Conservation (phyloP, 2,797 vertebrate species). For the Columba guinea region DNA sequence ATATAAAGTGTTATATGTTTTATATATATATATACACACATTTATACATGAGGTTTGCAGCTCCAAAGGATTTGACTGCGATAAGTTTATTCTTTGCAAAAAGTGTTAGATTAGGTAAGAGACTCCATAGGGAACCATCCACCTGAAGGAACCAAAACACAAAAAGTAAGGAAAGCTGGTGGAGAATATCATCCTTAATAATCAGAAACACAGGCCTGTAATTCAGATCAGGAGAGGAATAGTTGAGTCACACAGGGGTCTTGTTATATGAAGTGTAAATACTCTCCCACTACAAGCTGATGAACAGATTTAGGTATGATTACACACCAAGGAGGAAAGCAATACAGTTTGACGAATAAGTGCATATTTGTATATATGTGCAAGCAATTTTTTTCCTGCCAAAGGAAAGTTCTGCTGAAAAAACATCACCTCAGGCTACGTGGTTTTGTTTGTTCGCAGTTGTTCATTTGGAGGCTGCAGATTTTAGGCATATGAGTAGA, state of each 20-base stretch:
- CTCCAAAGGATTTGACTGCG: neutral
- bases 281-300: neutral
- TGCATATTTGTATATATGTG: accelerated
- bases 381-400: neutral
- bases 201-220: neutral
- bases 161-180: neutral
- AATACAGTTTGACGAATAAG: neutral
- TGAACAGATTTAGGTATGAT: neutral
- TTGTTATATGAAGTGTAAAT: neutral
- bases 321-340: neutral
- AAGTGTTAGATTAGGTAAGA: neutral
- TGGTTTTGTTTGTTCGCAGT: neutral
- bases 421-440: neutral
- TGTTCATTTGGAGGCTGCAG: neutral
- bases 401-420: neutral
- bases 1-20: neutral
- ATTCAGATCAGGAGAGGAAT: neutral
- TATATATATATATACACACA: no score
- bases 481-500: neutral
- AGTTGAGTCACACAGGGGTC: accelerated
- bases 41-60: neutral
- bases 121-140: accelerated
- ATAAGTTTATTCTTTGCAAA: neutral
- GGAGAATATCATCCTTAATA: neutral
- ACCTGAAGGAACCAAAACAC: accelerated